Base-by-base conservation (phyloP, 2,113 vertebrate genomes). In the Amphilophus citrinellus region DNA sequence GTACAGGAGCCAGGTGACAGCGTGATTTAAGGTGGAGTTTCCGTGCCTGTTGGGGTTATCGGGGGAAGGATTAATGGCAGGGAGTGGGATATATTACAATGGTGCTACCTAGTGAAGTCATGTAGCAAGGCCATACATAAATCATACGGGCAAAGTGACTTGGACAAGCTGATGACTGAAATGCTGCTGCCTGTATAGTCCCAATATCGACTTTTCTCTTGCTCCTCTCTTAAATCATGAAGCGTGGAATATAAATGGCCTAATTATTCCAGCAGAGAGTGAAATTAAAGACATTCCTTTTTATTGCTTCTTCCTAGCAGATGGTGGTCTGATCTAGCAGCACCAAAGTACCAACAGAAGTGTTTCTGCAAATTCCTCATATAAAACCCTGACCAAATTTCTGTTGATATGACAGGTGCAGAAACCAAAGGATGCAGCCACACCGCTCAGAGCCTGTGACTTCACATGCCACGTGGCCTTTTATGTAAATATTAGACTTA, bases 141-240 rank as follows among this genome's bases (percentile, higher is more conserved):
- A 96, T 96, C 95, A 94, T 89, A 79, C 37, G 22, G 59, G 91
- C 89, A 94, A 95, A 95, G 92, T 95, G 94, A 96, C 93, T 93
- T 79, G 90, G 95, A 96, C 94, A 94, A 92, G 89, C 87, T 89
- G 84, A 94, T 85, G 89, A 91, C 90, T 93, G 92, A 92, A 94
- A 94, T 87, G 94, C 92, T 71, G 90, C 94, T 84, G 88, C 92
- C 87, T 76, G 86, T 93, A 92, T 91, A 93, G 95, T 90, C 76
- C 86, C 88, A 79, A 89, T 95, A 95, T 95, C 87, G 93, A 95
- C 93, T 81, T 89, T 84, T 82, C 86, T 62, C 60, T 35, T 37
- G 84, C 91, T 86, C 82, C 87, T 84, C 89, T 93, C 91, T 83
- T 95, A 95, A 94, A 96, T 96, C 95, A 95, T 78, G 35, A 89